These are phyloP conservation scores for Episyrphus balteatus DNA, from an alignment of 1,140 invertebrate species.

Conservation along the genomic window DNA sequence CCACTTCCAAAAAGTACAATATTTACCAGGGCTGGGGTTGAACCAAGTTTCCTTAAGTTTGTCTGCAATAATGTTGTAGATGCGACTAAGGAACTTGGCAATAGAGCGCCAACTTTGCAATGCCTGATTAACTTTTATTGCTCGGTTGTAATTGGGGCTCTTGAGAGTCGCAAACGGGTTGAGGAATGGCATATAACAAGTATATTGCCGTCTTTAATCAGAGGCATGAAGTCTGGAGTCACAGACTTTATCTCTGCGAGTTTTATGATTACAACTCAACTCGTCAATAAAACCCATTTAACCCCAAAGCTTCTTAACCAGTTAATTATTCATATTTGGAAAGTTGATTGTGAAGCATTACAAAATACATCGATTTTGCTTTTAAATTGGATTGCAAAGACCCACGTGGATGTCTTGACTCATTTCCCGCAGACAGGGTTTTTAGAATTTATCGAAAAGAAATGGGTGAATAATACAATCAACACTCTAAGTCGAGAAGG, in stretches of 20 bases:
- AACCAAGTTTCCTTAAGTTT: conserved; percentile 59
- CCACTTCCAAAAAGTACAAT: conserved; percentile 59
- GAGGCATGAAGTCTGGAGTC: conserved; percentile 53
- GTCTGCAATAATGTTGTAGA: conserved; percentile 56
- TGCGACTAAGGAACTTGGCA: conserved; percentile 52
- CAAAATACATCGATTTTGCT: conserved; percentile 39
- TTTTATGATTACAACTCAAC: conserved; percentile 60
- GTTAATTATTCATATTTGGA: conserved; percentile 18
- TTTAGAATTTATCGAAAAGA: conserved; percentile 20
- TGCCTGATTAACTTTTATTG: conserved; percentile 70
- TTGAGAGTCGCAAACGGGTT: conserved; percentile 44
- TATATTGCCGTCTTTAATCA: conserved; percentile 56
- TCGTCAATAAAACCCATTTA: conserved; percentile 54
- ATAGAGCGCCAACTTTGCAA: conserved; percentile 47
- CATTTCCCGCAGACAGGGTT: conserved; percentile 28
- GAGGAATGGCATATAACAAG: conserved; percentile 57
- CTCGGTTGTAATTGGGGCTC: conserved; percentile 54
- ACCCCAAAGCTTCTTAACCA: conserved; percentile 48
- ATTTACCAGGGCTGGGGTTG: conserved; percentile 56
- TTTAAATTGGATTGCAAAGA: conserved; percentile 49
- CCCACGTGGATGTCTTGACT: conserved; percentile 35
- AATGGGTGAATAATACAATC: conserved; percentile 19
- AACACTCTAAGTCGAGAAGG: conserved; percentile 17
- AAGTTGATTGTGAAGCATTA: conserved; percentile 21
- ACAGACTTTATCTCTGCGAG: conserved; percentile 59